Base-by-base conservation (phyloP, 2,797 vertebrate species). In the Acanthornis magna region DNA sequence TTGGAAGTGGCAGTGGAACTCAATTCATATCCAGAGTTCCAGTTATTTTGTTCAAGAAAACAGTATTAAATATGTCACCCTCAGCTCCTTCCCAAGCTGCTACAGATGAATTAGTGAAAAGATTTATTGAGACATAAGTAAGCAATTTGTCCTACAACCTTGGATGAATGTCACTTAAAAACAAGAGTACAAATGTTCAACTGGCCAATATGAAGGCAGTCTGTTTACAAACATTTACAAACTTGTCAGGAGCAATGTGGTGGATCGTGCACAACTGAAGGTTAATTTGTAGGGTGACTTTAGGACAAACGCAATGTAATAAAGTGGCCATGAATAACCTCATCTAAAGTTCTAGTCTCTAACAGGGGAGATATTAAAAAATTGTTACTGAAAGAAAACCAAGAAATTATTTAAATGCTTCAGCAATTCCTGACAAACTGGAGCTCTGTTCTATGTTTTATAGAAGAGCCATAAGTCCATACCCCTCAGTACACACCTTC, bases 21-120 rank as follows among this genome's bases (percentile, higher is more conserved):
- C 26, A 0, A 83, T 61, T 93, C 68, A 57, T 1, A 3, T 53
- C 40, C 48, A 82, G 63, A 82, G 32, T 74, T 92, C 42, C 67
- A 67, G 53, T 88, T 76, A 66, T 81, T 96, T 84, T 60, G 32
- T 32, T 83, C 72, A 93, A 85, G 72, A 62, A 96, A 92, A 74
- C 17, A 2, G 22, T 54, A 85, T 65, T 54, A 71, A 83, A 72
- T 4, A 2, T 82, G 84, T 71, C 72, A 92, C 53, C 45, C 71
- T 93, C 60, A 47, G 81, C 63, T 82, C 77, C 74, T 72, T 91
- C 20, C 30, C 58, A 42, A 47, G 38, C 57, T 89, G 50, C 54
- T 81, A 68, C 50, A 55, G 80, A 83, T 3, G 25, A 74, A 77
- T 86, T 63, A 95, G 55, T 21, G 47, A 78, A 81, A 73, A 86